Evolutionary conservation across 92 coral and sea anemone genomes (phyloP), one percentile per base, ranked within the genome.

Genomic region (Ricordea florida): DNA sequence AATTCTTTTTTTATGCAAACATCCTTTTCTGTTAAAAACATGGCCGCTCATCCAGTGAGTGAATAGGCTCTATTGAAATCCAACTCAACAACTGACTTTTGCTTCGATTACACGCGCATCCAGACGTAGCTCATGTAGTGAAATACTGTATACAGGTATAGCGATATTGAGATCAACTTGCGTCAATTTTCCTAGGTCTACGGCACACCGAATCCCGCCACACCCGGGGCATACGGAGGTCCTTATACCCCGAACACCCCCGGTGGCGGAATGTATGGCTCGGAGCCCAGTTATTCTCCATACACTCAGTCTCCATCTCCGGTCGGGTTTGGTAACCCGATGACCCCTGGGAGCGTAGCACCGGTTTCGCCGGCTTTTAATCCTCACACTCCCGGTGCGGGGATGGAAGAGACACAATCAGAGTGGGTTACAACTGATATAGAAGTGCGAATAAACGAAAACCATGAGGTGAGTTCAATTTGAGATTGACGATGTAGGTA

Each of bases 191-290:
- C 34, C 18, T 69, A 88, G 90, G 97, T 87, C 24, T 94, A 94
- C 34, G 94, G 97, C 11, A 94, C 98, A 15, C 98, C 98, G 3
- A 94, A 94, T 84, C 98, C 98, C 14, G 98, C 98, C 48, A 94
- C 98, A 31, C 98, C 98, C 11, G 98, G 98, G 43, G 93, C 82
- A 3, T 92, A 88, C 60, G 91, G 83, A 16, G 96, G 97, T 3
- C 97, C 97, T 25, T 91, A 92, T 69, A 92, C 98, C 17, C 98
- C 98, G 43, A 89, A 88, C 28, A 94, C 98, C 52, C 98, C 98
- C 0, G 97, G 98, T 21, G 89, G 92, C 41, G 98, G 97, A 34
- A 94, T 94, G 89, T 94, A 94, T 51, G 98, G 98, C 42, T 91
- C 98, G 69, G 98, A 94, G 57, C 98, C 97, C 21, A 87, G 91